Evolutionary conservation across 2,888 invertebrate genomes (phyloP), one percentile per base, ranked within the genome.

Genomic region (Pollenia angustigena): DNA sequence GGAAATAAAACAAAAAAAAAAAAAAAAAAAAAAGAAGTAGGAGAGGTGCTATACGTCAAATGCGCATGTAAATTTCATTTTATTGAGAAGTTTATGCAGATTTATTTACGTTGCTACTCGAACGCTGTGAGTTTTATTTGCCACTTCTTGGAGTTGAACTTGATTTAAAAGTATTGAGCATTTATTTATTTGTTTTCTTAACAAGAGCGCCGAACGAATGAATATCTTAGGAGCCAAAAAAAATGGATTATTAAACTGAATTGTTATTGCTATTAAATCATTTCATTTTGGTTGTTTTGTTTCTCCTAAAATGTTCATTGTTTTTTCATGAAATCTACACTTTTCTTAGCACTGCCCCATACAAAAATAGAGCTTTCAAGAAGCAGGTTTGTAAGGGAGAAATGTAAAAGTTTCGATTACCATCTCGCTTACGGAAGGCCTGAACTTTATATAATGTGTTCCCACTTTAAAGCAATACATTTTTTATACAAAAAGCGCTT

Each of bases 41-140:
- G 12, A 23, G 48, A 16, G 50, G 54, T 46, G 44, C n/a, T n/a
- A 68, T 44, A 76, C 72, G 44, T 78, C 71, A 81, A 85, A 85
- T 81, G 85, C 81, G 85, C 85, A 85, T 85, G 85, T 85, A 81
- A 81, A 85, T 79, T 81, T 79, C 48, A 78, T 85, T 85, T 85
- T 81, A 81, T 85, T 72, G 85, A 78, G 78, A 60, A 68, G 60
- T 81, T 85, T 60, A 68, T 81, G 60, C 68, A 40, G 16, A 68
- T 66, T 71, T 71, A 54, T 74, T 23, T 68, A 11, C 44, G 54
- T 80, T 68, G n/a, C 16, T 62, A 23, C 75, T n/a, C 32, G 56
- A 32, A 75, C 40, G 11, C 76, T 50, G 18, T 50, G 32, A 52
- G 23, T 40, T 52, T 54, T 18, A 42, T 18, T 46, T 54, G 32